A percentile compares a stretch with the other conserved stretches of the same genome.
Evolutionary conservation across 2,888 invertebrate genomes (phyloP).

Genomic region (Shargacucullia verbasci): DNA sequence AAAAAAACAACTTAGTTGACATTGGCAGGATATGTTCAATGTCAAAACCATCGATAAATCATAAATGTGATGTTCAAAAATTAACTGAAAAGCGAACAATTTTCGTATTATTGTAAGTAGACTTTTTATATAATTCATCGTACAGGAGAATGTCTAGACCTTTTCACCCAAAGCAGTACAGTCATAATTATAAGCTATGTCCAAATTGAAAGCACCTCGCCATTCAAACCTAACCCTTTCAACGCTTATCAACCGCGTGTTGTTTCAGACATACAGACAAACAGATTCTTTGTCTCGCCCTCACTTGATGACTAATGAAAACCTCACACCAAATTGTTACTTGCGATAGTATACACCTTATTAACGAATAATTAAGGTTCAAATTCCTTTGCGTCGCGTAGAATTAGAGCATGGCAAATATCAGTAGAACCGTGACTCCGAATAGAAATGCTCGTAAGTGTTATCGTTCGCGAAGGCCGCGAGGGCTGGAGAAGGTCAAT

Average conservation of each 20-base stretch:
- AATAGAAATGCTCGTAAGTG: conserved; percentile 57
- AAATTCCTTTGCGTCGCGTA: conserved; percentile 38
- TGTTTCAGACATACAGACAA: conserved; percentile 82
- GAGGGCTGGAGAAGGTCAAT: conserved; percentile 59
- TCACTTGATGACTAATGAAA: conserved; percentile 80
- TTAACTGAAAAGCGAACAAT: too few species aligned
- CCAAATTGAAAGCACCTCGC: conserved; percentile 71
- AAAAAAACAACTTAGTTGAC: too few species aligned
- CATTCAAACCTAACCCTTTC: conserved; percentile 70
- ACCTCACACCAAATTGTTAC: conserved; percentile 51
- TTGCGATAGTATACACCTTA: conserved; percentile 46
- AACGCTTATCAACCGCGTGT: conserved; percentile 79
- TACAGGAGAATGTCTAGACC: conserved; percentile 28
- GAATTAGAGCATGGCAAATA: conserved; percentile 56
- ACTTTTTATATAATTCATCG: conserved; percentile 2
- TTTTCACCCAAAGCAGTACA: conserved; percentile 23
- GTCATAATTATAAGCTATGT: conserved; percentile 38
- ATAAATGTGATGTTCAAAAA: too few species aligned
- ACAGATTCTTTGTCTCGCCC: conserved; percentile 77
- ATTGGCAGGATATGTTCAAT: too few species aligned
- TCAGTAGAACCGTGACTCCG: conserved; percentile 66
- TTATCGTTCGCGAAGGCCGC: conserved; percentile 39
- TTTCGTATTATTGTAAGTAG: too few species aligned
- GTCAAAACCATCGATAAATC: too few species aligned
- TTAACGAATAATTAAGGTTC: conserved; percentile 46